Conservation (phyloP, 2,113 vertebrate genomes). For the Bos taurus region DNA sequence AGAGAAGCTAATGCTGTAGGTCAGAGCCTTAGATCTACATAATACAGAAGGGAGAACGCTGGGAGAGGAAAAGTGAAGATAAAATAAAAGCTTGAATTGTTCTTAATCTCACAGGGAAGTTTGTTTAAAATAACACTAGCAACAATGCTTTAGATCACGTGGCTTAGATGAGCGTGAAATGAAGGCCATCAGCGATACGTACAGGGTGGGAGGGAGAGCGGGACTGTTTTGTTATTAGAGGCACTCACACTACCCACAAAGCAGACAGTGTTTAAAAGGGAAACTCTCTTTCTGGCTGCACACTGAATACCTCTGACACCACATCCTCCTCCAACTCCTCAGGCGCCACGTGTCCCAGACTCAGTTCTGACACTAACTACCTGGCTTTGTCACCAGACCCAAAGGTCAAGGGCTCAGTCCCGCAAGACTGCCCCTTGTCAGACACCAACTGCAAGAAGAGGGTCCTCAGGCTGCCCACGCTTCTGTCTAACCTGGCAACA, state of each 20-base stretch:
- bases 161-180: fast-evolving
- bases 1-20: background rate
- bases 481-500: background rate
- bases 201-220: background rate
- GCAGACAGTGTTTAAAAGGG: background rate
- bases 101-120: background rate
- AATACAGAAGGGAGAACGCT: background rate
- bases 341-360: too few relatives aligned
- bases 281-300: background rate
- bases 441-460: background rate
- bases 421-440: background rate
- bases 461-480: background rate
- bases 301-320: background rate
- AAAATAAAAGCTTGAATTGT: background rate
- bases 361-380: background rate
- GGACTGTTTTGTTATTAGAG: background rate
- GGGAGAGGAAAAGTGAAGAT: background rate
- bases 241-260: background rate
- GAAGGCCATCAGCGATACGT: fast-evolving
- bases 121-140: background rate
- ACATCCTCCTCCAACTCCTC: background rate
- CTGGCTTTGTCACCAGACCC: background rate
- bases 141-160: background rate
- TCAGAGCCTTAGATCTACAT: background rate
- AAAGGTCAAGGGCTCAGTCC: background rate